Evolutionary conservation across 2,888 invertebrate genomes (phyloP), one percentile per base, ranked within the genome.

Genomic region (Chrysolina americana): DNA sequence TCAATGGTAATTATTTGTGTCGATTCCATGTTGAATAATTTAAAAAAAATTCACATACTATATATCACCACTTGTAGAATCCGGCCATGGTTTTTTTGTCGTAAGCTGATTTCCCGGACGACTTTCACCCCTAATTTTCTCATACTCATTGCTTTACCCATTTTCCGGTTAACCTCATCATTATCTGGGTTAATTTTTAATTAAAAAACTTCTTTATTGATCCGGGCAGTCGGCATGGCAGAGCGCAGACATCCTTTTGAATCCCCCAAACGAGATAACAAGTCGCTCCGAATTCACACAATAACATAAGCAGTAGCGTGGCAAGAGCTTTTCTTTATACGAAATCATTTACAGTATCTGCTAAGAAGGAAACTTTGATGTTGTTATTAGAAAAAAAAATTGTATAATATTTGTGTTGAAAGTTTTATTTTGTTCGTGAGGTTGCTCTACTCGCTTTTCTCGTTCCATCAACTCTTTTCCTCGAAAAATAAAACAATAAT

Each of bases 231-330:
- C 19, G 19, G 48, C 17, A 48, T 36, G 68, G 53, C 68, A 65
- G 21, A 47, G 47, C 15, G 47, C 47, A 56, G 56, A 68, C 68
- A 53, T 53, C 68, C 68, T 68, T 68, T 41, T 56, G 68, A 68
- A 36, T 68, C n/a, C 56, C 21, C 21, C 56, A 23, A 56, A 56
- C 53, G 47, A 53, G 68, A 68, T 68, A 68, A 68, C 19, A 41
- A 53, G 53, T 23, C 13, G 13, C 41, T 56, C 21, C 19, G 56
- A 13, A 56, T 21, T 15, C 56, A 56, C 56, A 56, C 56, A 19
- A 15, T 47, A 56, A 19, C 3, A 19, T 23, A 56, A 23, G 21
- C 53, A 56, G 21, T 21, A 15, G 53, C 53, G 53, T 56, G 21
- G 17, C 13, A 0, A 56, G 53, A 56, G 10, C 48, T 17, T 9